These are phyloP conservation scores for Cydia amplana DNA, from an alignment of 1,140 invertebrate species.

Conservation along the genomic window DNA sequence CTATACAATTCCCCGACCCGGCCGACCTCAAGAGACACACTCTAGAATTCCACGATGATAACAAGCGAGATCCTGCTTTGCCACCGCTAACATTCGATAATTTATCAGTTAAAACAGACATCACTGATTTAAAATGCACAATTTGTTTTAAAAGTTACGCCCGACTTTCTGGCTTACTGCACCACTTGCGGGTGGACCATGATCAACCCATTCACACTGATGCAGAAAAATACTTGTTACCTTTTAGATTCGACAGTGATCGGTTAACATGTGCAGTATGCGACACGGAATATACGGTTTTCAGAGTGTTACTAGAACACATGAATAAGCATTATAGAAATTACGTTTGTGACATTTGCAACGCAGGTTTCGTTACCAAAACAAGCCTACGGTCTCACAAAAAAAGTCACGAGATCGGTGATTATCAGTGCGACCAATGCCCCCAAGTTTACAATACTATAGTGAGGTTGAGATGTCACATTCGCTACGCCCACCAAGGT, in stretches of 20 bases:
- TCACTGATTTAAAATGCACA: conserved; percentile 45
- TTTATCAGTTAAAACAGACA: conserved; percentile 41
- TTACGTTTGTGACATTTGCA: conserved; percentile 52
- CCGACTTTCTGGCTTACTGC: conserved; percentile 39
- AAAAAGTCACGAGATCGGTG: conserved; percentile 76
- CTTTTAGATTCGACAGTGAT: conserved; percentile 46
- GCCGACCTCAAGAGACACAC: conserved; percentile 39
- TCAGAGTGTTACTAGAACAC: conserved; percentile 47
- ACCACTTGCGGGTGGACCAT: conserved; percentile 41
- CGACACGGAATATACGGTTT: conserved; percentile 35
- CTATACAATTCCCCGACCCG: conserved; percentile 9
- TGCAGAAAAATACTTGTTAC: conserved; percentile 48
- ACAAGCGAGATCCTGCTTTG: conserved; percentile 39
- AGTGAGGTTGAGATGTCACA: neutral
- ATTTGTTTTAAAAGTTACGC: conserved; percentile 40
- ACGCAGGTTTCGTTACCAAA: conserved; percentile 49
- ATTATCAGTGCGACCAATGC: conserved; percentile 41
- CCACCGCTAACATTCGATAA: conserved; percentile 36
- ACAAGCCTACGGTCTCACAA: conserved; percentile 72
- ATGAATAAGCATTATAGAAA: conserved; percentile 53
- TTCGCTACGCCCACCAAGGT: neutral
- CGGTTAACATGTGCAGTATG: conserved; percentile 33
- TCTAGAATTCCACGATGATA: conserved; percentile 45
- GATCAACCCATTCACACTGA: conserved; percentile 41
- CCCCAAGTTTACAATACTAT: conserved; percentile 25